Evolutionary conservation across 2,888 invertebrate genomes (phyloP).

Genomic region (Ferrisia virgata): DNA sequence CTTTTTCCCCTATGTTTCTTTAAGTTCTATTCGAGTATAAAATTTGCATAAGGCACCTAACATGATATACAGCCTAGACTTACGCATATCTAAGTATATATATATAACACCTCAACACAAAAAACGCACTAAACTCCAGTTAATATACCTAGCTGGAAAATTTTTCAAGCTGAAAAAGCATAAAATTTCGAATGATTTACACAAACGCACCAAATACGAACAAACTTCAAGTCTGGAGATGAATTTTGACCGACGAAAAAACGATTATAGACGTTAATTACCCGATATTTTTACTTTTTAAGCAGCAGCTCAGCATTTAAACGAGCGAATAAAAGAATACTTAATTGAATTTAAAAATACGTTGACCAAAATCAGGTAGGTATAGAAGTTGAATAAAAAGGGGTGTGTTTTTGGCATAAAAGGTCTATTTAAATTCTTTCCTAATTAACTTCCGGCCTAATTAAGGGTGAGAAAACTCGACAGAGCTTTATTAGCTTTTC

Average conservation of each 20-base stretch:
- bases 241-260: background rate
- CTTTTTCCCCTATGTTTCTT: too few relatives aligned
- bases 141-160: too few relatives aligned
- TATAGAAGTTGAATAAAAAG: background rate
- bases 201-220: too few relatives aligned
- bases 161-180: too few relatives aligned
- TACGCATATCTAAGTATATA: too few relatives aligned
- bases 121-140: too few relatives aligned
- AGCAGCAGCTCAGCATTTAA: background rate
- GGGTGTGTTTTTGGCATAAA: conserved; percentile 29
- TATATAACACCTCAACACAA: too few relatives aligned
- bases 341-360: conserved; percentile 16
- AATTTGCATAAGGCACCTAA: too few relatives aligned
- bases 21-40: too few relatives aligned
- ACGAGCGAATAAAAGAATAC: conserved; percentile 13
- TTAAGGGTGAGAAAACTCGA: conserved; percentile 27
- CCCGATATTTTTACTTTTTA: background rate
- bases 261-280: background rate
- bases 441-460: conserved; percentile 9
- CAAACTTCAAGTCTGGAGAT: background rate
- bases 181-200: too few relatives aligned
- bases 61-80: too few relatives aligned
- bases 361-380: conserved; percentile 15
- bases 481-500: background rate
- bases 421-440: conserved; percentile 20